A percentile compares a stretch with the other conserved stretches of the same genome.
Conservation (phyloP, 2,888 invertebrate species). For the Ophion costatus region DNA sequence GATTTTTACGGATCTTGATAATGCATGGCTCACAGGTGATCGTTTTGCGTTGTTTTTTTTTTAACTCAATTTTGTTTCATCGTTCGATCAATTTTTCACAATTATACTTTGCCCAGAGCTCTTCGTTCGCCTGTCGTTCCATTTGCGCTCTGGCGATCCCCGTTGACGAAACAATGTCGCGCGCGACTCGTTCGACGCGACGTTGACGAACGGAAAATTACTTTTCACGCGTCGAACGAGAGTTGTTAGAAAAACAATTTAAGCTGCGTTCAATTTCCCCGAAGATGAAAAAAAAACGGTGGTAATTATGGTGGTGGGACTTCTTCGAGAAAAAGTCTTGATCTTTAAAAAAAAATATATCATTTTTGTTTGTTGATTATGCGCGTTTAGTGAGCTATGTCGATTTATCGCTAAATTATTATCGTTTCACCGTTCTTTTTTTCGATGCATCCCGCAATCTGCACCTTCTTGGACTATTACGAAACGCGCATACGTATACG, state of each 20-base stretch:
- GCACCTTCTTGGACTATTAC: conserved; percentile 60
- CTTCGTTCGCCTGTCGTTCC: conserved; percentile 30
- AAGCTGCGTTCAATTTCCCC: conserved; percentile 50
- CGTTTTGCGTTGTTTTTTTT: conserved; percentile 29
- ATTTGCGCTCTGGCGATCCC: conserved; percentile 24
- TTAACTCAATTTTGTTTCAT: conserved; percentile 39
- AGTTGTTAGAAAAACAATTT: conserved; percentile 83
- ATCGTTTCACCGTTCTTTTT: conserved; percentile 55
- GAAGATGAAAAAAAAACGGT: conserved; percentile 63
- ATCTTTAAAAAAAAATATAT: conserved; percentile 3
- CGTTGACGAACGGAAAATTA: background rate
- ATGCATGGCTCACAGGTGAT: conserved; percentile 76
- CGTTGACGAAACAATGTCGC: conserved; percentile 3
- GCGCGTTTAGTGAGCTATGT: conserved; percentile 68
- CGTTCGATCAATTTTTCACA: conserved; percentile 33
- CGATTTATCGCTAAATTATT: conserved; percentile 66
- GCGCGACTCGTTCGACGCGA: conserved; percentile 2
- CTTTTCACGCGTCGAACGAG: conserved; percentile 20
- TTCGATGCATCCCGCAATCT: conserved; percentile 64
- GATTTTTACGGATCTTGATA: conserved; percentile 71
- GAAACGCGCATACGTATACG: background rate
- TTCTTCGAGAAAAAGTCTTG: conserved; percentile 3
- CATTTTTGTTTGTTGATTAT: conserved; percentile 57
- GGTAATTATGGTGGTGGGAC: conserved; percentile 72
- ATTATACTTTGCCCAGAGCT: conserved; percentile 45